These are phyloP conservation scores for Nannoperca australis DNA, from an alignment of 2,797 vertebrate species.

Conservation along the genomic window DNA sequence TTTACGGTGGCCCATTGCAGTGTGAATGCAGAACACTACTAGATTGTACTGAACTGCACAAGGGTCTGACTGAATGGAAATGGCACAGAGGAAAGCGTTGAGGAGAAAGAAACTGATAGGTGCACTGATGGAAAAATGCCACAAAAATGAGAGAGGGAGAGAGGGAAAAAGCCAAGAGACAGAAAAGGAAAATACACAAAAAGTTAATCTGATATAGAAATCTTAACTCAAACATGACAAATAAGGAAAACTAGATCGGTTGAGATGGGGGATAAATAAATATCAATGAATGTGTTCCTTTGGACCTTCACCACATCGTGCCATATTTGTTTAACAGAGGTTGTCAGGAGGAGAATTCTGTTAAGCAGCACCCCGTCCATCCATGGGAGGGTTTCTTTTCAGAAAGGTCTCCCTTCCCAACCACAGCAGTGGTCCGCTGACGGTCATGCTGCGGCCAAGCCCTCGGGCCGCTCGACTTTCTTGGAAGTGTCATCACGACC, in stretches of 20 bases:
- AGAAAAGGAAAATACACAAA: slow-evolving; percentile 46
- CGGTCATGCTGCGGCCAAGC: slow-evolving; percentile 76
- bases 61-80: slow-evolving; percentile 85
- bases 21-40: slow-evolving; percentile 45
- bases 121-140: slow-evolving; percentile 80
- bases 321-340: slow-evolving; percentile 79
- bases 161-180: background rate
- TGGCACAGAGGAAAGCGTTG: slow-evolving; percentile 79
- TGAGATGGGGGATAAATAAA: slow-evolving; percentile 75
- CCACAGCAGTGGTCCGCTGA: slow-evolving; percentile 81
- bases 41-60: slow-evolving; percentile 43
- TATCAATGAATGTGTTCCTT: slow-evolving; percentile 74
- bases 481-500: slow-evolving; percentile 79
- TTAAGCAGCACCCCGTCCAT: slow-evolving; percentile 69
- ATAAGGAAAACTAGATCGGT: slow-evolving; percentile 43
- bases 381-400: slow-evolving; percentile 70
- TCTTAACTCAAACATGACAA: slow-evolving; percentile 66
- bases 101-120: slow-evolving; percentile 84
- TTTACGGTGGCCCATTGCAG: slow-evolving; percentile 41
- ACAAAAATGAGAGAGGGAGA: slow-evolving; percentile 68
- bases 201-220: slow-evolving; percentile 58
- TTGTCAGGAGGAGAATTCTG: slow-evolving; percentile 76
- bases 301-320: slow-evolving; percentile 60
- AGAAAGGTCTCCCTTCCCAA: slow-evolving; percentile 80
- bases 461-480: slow-evolving; percentile 73